Percentiles rank a stretch among this genome's conserved stretches.
Evolutionary conservation across 2,113 vertebrate species (phyloP).

Genomic region (Cyprinus carpio): DNA sequence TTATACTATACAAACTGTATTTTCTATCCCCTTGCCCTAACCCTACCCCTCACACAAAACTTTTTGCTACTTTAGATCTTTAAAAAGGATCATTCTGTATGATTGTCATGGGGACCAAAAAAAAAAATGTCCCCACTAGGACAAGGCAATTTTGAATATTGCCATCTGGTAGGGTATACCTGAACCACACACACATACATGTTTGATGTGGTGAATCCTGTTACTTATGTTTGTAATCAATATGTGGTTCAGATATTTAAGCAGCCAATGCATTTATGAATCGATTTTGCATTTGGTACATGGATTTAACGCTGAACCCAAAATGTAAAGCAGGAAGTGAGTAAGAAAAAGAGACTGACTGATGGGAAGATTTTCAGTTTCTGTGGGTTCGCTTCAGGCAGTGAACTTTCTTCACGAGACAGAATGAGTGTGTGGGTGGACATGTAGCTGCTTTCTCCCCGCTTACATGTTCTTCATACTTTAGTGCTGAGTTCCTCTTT

Average conservation of each 20-base stretch:
- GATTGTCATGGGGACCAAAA: too few relatives aligned
- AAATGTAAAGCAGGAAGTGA: not conserved
- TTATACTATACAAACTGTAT: too few relatives aligned
- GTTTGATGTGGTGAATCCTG: not conserved
- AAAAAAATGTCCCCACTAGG: too few relatives aligned
- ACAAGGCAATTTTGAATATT: too few relatives aligned
- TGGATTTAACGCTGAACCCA: not conserved
- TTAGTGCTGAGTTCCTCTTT: constrained; percentile 1
- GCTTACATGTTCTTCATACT: constrained; percentile 15
- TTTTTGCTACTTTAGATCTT: too few relatives aligned
- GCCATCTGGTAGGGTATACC: not conserved
- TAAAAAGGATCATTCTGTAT: too few relatives aligned
- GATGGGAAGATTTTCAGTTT: not conserved
- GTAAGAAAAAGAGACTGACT: not conserved
- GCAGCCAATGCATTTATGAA: not conserved
- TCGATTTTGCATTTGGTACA: not conserved
- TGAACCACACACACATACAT: not conserved
- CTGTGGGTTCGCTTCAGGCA: not conserved
- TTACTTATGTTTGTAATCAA: not conserved
- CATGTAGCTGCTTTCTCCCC: constrained; percentile 1
- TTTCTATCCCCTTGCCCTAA: too few relatives aligned
- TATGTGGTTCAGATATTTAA: not conserved
- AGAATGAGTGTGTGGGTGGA: constrained; percentile 9
- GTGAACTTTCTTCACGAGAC: not conserved
- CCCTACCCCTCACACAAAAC: too few relatives aligned